A percentile compares a stretch with the other conserved stretches of the same genome.
phyloP scores from a whole-genome alignment of 2,888 invertebrate species.

The Chrysomela aeneicollis region DNA sequence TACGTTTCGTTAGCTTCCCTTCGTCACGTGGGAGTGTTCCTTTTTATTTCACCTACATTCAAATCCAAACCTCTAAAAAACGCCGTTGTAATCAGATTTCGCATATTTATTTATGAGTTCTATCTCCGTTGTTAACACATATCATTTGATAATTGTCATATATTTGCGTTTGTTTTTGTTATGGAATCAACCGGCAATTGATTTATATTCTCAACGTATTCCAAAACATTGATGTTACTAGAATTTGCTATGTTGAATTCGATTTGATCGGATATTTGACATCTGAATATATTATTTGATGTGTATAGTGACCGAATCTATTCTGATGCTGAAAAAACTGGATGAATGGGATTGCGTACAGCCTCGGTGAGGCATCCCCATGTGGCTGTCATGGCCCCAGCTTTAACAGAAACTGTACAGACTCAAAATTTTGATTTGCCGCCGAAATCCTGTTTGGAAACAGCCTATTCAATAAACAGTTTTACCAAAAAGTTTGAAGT shows the following conservation, averaged over 20 bases:
- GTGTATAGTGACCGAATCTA: conserved; percentile 48
- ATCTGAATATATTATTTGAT: conserved; percentile 38
- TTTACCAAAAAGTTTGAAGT: conserved; percentile 48
- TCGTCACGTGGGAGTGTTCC: conserved; percentile 56
- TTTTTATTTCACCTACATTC: conserved; percentile 40
- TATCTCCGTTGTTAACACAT: conserved; percentile 15
- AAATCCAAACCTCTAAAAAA: conserved; percentile 31
- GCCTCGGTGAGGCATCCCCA: conserved; percentile 67
- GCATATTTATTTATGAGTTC: conserved; percentile 22
- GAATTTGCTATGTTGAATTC: conserved; percentile 37
- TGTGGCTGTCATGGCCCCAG: conserved; percentile 92
- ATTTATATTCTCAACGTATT: conserved; percentile 30
- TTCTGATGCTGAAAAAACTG: conserved; percentile 55
- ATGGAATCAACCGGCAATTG: conserved; percentile 57
- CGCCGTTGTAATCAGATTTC: conserved; percentile 24
- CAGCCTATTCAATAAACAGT: conserved; percentile 52
- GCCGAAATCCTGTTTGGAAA: conserved; percentile 51
- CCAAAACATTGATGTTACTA: conserved; percentile 34
- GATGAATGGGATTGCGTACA: conserved; percentile 64
- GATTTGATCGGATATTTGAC: conserved; percentile 45
- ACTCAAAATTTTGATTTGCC: conserved; percentile 62
- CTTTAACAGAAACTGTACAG: conserved; percentile 80
- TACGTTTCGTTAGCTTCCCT: conserved; percentile 56
- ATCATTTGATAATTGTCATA: conserved; percentile 23
- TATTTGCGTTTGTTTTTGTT: conserved; percentile 33